phyloP scores from a whole-genome alignment of 2,888 invertebrate genomes.

The Chaetogeoica ovagalla region DNA sequence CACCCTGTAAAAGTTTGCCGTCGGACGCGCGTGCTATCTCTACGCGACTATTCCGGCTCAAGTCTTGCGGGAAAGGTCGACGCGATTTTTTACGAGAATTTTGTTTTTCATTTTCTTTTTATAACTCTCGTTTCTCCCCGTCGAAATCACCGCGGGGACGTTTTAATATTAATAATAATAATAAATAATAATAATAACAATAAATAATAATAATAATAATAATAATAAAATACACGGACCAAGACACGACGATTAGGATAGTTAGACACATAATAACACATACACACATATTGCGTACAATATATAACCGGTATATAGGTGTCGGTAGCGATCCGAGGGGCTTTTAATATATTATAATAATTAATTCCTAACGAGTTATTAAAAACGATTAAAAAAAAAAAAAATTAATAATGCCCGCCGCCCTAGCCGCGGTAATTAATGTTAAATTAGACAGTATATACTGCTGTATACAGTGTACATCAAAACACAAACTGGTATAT shows the following conservation, averaged over 20 bases:
- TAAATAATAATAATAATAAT: background rate
- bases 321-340: slow-evolving; percentile 3
- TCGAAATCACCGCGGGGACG: background rate
- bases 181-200: no score
- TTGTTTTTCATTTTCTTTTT: background rate
- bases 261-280: no score
- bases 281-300: background rate
- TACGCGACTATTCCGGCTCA: background rate
- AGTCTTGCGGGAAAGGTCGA: slow-evolving; percentile 11
- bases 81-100: slow-evolving; percentile 37
- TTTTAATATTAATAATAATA: background rate
- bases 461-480: background rate
- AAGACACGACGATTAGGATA: no score
- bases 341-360: background rate
- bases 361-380: slow-evolving; percentile 21
- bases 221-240: no score
- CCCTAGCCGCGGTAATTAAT: slow-evolving; percentile 13
- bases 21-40: background rate
- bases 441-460: slow-evolving; percentile 27
- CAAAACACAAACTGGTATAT: no score
- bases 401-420: no score
- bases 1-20: no score
- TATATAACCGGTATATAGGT: background rate
- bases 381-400: slow-evolving; percentile 16
- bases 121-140: no score